Evolutionary conservation across 2,888 invertebrate species (phyloP).

Genomic region (Ramazzottius varieornatus): DNA sequence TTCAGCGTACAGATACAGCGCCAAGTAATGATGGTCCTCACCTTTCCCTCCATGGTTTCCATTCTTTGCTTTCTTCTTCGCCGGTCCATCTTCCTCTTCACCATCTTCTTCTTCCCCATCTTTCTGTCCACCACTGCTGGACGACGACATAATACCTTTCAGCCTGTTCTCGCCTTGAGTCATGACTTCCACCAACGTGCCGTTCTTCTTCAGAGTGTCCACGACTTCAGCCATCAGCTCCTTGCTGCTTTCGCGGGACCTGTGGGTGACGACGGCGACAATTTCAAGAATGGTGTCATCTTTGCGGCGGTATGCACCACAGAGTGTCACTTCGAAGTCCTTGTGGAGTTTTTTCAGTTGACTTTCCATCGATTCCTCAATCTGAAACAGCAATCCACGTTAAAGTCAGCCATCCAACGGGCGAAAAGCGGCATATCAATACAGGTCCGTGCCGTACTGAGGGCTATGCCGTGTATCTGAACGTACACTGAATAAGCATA

Average conservation of each 20-base stretch:
- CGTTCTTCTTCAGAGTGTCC: not conserved
- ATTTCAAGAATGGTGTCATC: not conserved
- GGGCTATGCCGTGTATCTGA: too few relatives aligned
- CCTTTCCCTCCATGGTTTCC: not conserved
- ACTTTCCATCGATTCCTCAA: not conserved
- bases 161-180: not conserved
- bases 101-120: not conserved
- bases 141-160: not conserved
- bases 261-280: not conserved
- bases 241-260: not conserved
- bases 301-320: not conserved
- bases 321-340: not conserved
- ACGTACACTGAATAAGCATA: too few relatives aligned
- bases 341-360: not conserved
- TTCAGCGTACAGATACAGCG: not conserved
- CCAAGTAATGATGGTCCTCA: not conserved
- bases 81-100: not conserved
- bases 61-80: not conserved
- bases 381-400: not conserved
- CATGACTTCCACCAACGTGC: not conserved
- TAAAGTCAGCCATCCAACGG: too few relatives aligned
- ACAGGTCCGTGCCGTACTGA: too few relatives aligned
- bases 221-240: not conserved
- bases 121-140: too few relatives aligned
- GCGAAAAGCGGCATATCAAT: too few relatives aligned